Conservation (phyloP, 2,113 vertebrate species). For the Alosa alosa region DNA sequence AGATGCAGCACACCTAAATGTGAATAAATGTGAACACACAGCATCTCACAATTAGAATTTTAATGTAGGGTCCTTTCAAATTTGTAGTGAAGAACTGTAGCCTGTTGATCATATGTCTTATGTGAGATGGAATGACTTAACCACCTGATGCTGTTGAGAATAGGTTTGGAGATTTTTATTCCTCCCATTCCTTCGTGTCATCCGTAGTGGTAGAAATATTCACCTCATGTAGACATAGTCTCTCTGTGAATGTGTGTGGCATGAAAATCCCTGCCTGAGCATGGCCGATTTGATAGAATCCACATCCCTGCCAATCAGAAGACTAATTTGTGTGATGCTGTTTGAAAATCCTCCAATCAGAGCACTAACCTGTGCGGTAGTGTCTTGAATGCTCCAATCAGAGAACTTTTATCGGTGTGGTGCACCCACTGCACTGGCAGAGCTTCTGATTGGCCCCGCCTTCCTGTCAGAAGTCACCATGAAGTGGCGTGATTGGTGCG, state of each 20-base stretch:
- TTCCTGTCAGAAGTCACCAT: neutral
- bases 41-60: neutral
- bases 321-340: conserved; percentile 33
- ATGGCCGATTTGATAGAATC: neutral
- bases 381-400: conserved; percentile 8
- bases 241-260: neutral
- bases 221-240: neutral
- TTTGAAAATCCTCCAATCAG: conserved; percentile 24
- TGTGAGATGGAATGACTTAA: conserved; percentile 2
- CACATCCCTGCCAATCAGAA: conserved; percentile 35
- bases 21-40: neutral
- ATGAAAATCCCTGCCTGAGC: conserved; percentile 4
- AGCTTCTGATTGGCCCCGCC: neutral
- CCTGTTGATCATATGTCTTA: neutral
- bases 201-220: neutral
- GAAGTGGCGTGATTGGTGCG: neutral
- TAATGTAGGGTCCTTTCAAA: neutral
- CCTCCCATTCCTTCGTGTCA: neutral
- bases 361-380: conserved; percentile 26
- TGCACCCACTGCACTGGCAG: neutral
- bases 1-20: too few relatives aligned
- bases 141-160: neutral
- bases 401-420: neutral
- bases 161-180: neutral
- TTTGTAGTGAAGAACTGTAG: neutral